These are phyloP conservation scores for Phocides pigmalion DNA, from an alignment of 1,140 invertebrate genomes.

Conservation along the genomic window DNA sequence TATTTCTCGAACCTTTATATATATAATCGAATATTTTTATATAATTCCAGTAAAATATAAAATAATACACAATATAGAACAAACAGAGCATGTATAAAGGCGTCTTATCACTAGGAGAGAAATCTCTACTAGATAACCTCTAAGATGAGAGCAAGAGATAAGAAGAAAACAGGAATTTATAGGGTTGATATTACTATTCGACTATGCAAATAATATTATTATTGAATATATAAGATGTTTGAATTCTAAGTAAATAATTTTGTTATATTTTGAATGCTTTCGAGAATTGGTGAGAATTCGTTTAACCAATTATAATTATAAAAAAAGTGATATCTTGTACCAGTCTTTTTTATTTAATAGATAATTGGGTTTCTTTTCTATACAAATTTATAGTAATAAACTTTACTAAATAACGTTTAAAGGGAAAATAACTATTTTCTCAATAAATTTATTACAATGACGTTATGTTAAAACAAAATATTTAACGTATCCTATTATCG, in stretches of 20 bases:
- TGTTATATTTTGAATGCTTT: no score
- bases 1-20: no score
- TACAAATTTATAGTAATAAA: no score
- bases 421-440: neutral
- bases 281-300: no score
- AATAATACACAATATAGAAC: neutral
- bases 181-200: neutral
- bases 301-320: no score
- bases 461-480: slow-evolving; percentile 1
- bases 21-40: neutral
- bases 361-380: no score
- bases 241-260: no score
- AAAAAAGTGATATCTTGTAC: no score
- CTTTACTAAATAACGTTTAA: neutral
- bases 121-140: slow-evolving; percentile 22
- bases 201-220: slow-evolving; percentile 4
- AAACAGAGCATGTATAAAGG: slow-evolving; percentile 3
- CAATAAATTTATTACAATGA: neutral
- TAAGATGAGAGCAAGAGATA: slow-evolving; percentile 9
- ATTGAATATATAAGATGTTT: no score
- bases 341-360: no score
- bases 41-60: neutral
- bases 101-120: slow-evolving; percentile 20
- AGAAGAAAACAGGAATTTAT: slow-evolving; percentile 16
- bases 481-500: slow-evolving; percentile 19